A percentile compares a stretch with the other conserved stretches of the same genome.
phyloP scores from a whole-genome alignment of 2,888 invertebrate species.

The Panzeria rudis region DNA sequence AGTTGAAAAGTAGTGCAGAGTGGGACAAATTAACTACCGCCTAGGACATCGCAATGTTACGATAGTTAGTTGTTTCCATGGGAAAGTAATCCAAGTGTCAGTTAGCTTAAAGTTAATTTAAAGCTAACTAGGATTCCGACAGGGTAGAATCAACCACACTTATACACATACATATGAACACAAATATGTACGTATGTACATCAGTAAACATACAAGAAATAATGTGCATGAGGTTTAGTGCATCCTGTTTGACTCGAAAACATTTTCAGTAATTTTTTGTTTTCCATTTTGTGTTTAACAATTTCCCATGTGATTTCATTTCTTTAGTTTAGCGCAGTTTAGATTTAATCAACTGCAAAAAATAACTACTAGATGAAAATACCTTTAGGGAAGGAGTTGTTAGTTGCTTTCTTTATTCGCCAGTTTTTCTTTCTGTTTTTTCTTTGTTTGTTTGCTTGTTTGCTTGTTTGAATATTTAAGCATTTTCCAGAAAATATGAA shows the following conservation, averaged over 20 bases:
- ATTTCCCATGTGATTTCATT: slow-evolving; percentile 68
- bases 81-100: too few relatives aligned
- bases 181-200: slow-evolving; percentile 19
- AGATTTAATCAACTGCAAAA: slow-evolving; percentile 72
- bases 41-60: too few relatives aligned
- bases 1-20: too few relatives aligned
- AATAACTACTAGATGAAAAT: slow-evolving; percentile 63
- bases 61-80: too few relatives aligned
- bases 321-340: slow-evolving; percentile 57
- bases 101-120: too few relatives aligned
- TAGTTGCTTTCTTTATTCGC: slow-evolving; percentile 8
- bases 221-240: background rate
- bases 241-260: background rate
- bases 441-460: slow-evolving; percentile 4
- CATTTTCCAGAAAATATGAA: slow-evolving; percentile 1
- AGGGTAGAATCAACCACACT: too few relatives aligned
- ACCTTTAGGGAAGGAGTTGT: slow-evolving; percentile 51
- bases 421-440: background rate
- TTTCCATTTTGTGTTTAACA: slow-evolving; percentile 42
- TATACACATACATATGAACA: background rate
- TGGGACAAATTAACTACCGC: too few relatives aligned
- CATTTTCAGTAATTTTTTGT: slow-evolving; percentile 10
- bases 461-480: slow-evolving; percentile 8
- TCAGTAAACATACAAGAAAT: too few relatives aligned
- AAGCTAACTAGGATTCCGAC: too few relatives aligned